phyloP scores from a whole-genome alignment of 2,888 invertebrate genomes.

The Pammene fasciana region DNA sequence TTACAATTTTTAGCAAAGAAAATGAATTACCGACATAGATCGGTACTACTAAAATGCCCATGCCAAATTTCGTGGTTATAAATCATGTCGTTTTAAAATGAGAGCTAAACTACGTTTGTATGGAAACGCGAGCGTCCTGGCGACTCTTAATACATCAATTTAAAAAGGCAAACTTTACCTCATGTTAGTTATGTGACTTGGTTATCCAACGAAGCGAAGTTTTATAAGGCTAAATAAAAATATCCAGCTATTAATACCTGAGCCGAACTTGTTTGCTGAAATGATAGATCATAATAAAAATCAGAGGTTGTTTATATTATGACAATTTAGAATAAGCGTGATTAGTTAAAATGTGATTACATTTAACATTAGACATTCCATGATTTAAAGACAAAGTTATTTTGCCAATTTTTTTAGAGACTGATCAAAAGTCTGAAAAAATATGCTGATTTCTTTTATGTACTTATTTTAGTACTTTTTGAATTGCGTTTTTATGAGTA shows the following conservation, averaged over 20 bases:
- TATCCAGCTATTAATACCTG: not conserved
- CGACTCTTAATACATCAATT: too few species aligned
- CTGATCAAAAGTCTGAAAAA: slow-evolving; percentile 70
- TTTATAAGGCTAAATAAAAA: not conserved
- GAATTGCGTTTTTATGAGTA: slow-evolving; percentile 60
- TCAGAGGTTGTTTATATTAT: slow-evolving; percentile 46
- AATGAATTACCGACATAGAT: too few species aligned
- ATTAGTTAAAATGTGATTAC: slow-evolving; percentile 67
- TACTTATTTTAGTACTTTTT: slow-evolving; percentile 54
- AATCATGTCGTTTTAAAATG: too few species aligned
- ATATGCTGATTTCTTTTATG: slow-evolving; percentile 46
- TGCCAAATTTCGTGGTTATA: too few species aligned
- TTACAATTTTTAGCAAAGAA: too few species aligned
- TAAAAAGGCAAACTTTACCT: too few species aligned
- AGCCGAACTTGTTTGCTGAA: not conserved
- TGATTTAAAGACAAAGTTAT: slow-evolving; percentile 67
- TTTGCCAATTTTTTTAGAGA: slow-evolving; percentile 68
- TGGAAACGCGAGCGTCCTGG: too few species aligned
- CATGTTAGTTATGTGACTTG: not conserved
- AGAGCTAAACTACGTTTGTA: too few species aligned
- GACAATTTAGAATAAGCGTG: slow-evolving; percentile 46
- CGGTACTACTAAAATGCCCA: too few species aligned
- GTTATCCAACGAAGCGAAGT: not conserved
- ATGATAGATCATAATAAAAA: slow-evolving; percentile 38
- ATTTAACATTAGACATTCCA: slow-evolving; percentile 76